A percentile compares a stretch with the other conserved stretches of the same genome.
Conservation (phyloP, 2,113 vertebrate species). For the Leptobrachium leishanense region DNA sequence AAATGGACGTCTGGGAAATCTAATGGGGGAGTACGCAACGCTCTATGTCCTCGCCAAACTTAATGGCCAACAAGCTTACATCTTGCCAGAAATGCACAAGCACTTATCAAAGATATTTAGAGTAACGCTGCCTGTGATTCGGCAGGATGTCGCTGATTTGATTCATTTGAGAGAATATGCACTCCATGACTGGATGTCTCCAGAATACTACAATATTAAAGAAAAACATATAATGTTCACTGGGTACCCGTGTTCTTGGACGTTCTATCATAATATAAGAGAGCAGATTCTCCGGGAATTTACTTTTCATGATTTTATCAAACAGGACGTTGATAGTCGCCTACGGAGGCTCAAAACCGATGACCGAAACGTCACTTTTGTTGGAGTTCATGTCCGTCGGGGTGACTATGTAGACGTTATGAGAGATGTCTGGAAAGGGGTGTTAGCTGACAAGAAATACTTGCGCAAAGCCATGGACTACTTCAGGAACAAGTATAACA, state of each 20-base stretch:
- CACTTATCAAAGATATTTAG: constrained; percentile 1
- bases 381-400: constrained; percentile 59
- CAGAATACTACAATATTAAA: constrained; percentile 49
- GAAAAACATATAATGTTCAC: constrained; percentile 46
- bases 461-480: constrained; percentile 60
- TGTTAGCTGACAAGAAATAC: constrained; percentile 54
- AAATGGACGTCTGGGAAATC: constrained; percentile 57
- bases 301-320: constrained; percentile 53
- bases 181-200: constrained; percentile 60
- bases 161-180: constrained; percentile 35
- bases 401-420: constrained; percentile 61
- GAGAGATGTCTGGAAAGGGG: constrained; percentile 55
- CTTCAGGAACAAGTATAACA: constrained; percentile 53
- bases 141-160: neutral
- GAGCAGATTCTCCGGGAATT: constrained; percentile 57
- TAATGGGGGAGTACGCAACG: constrained; percentile 62
- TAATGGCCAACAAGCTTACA: constrained; percentile 46
- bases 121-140: constrained; percentile 11
- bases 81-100: neutral
- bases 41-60: constrained; percentile 57
- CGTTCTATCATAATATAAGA: constrained; percentile 61
- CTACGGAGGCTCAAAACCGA: constrained; percentile 28
- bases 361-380: constrained; percentile 24
- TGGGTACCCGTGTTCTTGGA: constrained; percentile 61
- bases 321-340: constrained; percentile 12